Evolutionary conservation across 2,888 invertebrate species (phyloP).

Genomic region (Ischnus inquisitorius): DNA sequence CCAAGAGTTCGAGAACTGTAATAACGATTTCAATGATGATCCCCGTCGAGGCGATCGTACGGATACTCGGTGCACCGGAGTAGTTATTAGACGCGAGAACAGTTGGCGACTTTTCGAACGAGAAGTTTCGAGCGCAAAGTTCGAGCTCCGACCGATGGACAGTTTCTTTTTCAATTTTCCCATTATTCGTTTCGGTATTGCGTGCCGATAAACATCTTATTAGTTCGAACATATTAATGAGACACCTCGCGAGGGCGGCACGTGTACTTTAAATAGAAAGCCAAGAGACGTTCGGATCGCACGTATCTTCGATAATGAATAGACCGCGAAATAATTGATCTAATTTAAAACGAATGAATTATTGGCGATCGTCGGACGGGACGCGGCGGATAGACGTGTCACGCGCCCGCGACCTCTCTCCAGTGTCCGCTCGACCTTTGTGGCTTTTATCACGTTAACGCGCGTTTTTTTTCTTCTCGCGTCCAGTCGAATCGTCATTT

Average conservation of each 20-base stretch:
- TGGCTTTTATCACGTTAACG: background rate
- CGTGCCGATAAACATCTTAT: background rate
- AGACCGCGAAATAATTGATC: conserved; percentile 5
- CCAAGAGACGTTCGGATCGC: background rate
- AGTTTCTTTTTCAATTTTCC: background rate
- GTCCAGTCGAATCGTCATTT: too few species aligned
- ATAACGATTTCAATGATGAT: conserved; percentile 43
- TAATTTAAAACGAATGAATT: background rate
- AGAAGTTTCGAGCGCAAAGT: background rate
- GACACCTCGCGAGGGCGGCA: background rate
- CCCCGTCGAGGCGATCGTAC: background rate
- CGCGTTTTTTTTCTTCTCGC: background rate
- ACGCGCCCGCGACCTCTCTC: background rate
- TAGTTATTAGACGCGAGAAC: background rate
- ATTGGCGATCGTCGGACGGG: background rate
- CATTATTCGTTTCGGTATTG: background rate
- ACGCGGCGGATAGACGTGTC: background rate
- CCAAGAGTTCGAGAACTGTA: conserved; percentile 2
- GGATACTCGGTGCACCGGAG: background rate
- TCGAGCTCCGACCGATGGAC: background rate
- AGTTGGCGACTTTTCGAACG: conserved; percentile 1
- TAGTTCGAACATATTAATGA: conserved; percentile 42
- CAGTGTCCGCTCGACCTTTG: conserved; percentile 36
- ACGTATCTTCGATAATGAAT: background rate
- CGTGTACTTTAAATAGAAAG: background rate